These are phyloP conservation scores for Leucoma salicis DNA, from an alignment of 2,888 invertebrate species.

Conservation along the genomic window DNA sequence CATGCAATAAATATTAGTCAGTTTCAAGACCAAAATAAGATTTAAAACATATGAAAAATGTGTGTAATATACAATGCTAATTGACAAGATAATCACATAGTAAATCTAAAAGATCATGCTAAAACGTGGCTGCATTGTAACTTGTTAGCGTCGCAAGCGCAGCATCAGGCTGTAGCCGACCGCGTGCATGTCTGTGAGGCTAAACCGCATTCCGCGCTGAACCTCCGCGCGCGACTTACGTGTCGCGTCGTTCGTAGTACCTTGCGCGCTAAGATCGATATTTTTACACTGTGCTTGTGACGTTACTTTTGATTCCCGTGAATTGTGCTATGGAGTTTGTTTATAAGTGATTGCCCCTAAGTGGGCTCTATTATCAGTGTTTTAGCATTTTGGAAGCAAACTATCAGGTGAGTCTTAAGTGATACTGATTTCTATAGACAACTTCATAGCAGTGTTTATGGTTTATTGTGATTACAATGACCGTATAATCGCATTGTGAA, in stretches of 20 bases:
- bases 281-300: constrained; percentile 51
- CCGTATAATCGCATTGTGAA: constrained; percentile 33
- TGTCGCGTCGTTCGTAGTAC: constrained; percentile 69
- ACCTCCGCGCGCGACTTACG: constrained; percentile 71
- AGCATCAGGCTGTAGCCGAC: constrained; percentile 36
- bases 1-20: no score
- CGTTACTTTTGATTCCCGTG: constrained; percentile 53
- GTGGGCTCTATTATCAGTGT: constrained; percentile 51
- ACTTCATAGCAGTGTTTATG: constrained; percentile 45
- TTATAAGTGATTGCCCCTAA: constrained; percentile 65
- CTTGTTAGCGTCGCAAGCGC: constrained; percentile 34
- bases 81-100: background rate
- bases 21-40: no score
- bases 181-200: constrained; percentile 22
- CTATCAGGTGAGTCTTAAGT: constrained; percentile 46
- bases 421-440: constrained; percentile 20
- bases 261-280: constrained; percentile 51
- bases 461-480: constrained; percentile 51
- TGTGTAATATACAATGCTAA: no score
- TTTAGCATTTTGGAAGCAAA: constrained; percentile 40
- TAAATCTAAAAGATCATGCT: constrained; percentile 20
- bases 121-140: constrained; percentile 19
- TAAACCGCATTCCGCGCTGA: constrained; percentile 65
- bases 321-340: constrained; percentile 61
- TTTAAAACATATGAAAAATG: no score